These are phyloP conservation scores for Brenthis hecate DNA, from an alignment of 2,888 invertebrate genomes.

Conservation along the genomic window DNA sequence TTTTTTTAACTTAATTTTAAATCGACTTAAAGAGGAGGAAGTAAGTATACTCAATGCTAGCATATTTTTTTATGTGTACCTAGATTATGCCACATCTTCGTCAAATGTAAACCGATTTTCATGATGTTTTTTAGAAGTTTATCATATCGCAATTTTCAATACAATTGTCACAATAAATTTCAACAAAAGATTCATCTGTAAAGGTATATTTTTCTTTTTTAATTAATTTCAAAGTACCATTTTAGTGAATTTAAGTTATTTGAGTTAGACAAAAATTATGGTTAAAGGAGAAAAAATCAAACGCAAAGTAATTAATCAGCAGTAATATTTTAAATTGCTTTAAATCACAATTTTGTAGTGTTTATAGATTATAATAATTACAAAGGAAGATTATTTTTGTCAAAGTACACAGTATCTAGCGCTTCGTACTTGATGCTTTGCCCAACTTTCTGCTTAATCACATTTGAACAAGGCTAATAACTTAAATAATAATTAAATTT, in stretches of 20 bases:
- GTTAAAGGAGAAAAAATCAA: conserved; percentile 52
- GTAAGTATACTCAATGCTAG: too few relatives aligned
- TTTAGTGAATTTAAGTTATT: not conserved
- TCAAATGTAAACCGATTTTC: too few relatives aligned
- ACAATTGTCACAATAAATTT: too few relatives aligned
- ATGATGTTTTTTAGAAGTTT: too few relatives aligned
- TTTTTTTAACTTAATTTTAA: too few relatives aligned
- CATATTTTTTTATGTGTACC: too few relatives aligned
- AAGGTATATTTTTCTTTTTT: too few relatives aligned
- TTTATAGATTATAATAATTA: conserved; percentile 81
- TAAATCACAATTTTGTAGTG: conserved; percentile 82
- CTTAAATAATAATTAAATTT: conserved; percentile 2
- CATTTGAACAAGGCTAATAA: conserved; percentile 22
- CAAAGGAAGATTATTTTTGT: conserved; percentile 76
- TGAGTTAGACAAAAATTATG: not conserved
- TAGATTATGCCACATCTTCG: too few relatives aligned
- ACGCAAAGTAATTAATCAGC: conserved; percentile 70
- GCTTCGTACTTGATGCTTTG: conserved; percentile 49
- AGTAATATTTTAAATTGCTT: conserved; percentile 83
- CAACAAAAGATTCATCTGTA: too few relatives aligned
- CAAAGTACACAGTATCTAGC: conserved; percentile 69
- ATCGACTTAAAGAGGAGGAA: too few relatives aligned
- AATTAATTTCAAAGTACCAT: too few relatives aligned
- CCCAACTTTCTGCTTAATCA: conserved; percentile 42
- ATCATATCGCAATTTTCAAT: too few relatives aligned